These are phyloP conservation scores for Siniperca knerii DNA, from an alignment of 2,113 vertebrate genomes.

Conservation along the genomic window DNA sequence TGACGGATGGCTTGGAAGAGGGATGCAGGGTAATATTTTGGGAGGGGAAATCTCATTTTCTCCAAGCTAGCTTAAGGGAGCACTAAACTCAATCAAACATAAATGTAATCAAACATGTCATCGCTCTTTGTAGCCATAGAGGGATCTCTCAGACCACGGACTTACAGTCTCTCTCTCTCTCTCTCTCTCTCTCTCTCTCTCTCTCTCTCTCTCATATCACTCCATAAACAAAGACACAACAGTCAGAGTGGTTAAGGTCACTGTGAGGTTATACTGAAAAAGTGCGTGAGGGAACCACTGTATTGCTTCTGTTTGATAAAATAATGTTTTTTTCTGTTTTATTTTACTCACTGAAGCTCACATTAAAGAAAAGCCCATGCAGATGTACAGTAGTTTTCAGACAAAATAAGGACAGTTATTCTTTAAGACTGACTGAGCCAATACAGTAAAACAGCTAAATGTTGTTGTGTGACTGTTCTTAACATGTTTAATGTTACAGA, in stretches of 20 bases:
- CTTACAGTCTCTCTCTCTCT: constrained; percentile 16
- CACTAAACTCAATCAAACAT: constrained; percentile 79
- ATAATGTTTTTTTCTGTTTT: constrained; percentile 11
- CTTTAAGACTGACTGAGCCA: background rate
- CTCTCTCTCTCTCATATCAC: constrained; percentile 33
- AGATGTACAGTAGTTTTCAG: background rate
- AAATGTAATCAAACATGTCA: constrained; percentile 83
- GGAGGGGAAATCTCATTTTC: constrained; percentile 81
- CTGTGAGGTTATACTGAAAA: constrained; percentile 39
- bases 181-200: constrained; percentile 11
- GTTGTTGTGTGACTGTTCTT: background rate
- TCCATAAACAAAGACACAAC: constrained; percentile 61
- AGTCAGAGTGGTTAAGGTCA: constrained; percentile 49
- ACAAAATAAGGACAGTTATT: background rate
- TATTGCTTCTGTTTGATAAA: constrained; percentile 39
- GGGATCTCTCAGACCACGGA: constrained; percentile 61
- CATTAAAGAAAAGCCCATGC: background rate
- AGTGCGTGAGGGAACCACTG: constrained; percentile 33
- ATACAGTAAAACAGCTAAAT: background rate
- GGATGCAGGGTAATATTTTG: constrained; percentile 73
- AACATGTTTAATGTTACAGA: constrained; percentile 3
- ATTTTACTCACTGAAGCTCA: constrained; percentile 17
- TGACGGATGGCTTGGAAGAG: constrained; percentile 71
- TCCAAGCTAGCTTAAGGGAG: constrained; percentile 76
- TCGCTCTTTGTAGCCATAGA: constrained; percentile 71